Percentiles rank a stretch among this genome's conserved stretches.
Conservation (phyloP, 30 jellyfish, hydroid and myxozoan genomes). For the Turritopsis rubra region DNA sequence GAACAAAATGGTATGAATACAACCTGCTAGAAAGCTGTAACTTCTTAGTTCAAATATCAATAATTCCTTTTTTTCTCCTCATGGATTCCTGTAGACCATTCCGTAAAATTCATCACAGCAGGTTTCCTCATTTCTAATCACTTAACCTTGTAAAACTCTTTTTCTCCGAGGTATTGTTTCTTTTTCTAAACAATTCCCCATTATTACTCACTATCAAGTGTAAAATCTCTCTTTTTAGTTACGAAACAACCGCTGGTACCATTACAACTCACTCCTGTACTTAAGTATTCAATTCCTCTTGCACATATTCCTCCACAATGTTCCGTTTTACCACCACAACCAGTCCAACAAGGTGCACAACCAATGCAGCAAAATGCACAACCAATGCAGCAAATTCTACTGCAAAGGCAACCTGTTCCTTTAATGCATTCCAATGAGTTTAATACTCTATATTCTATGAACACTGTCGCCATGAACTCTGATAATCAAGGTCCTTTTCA, state of each 20-base stretch:
- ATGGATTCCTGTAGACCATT: no score
- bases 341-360: not conserved
- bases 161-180: not conserved
- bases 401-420: constrained; percentile 11
- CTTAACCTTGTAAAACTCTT: not conserved
- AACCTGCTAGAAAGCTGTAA: no score
- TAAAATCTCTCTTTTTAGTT: not conserved
- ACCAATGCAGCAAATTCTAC: not conserved
- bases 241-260: constrained; percentile 8
- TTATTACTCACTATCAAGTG: not conserved
- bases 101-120: no score
- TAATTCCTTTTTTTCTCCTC: no score
- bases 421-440: not conserved
- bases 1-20: not conserved
- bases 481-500: no score
- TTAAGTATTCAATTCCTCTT: not conserved
- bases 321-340: not conserved
- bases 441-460: not conserved
- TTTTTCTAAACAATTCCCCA: no score
- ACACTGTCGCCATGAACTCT: not conserved
- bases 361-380: not conserved
- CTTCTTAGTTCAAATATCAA: no score
- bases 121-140: not conserved
- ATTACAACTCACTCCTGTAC: not conserved
- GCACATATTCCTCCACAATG: not conserved